Evolutionary conservation across 2,888 invertebrate genomes (phyloP).

Genomic region (Thereva unica): DNA sequence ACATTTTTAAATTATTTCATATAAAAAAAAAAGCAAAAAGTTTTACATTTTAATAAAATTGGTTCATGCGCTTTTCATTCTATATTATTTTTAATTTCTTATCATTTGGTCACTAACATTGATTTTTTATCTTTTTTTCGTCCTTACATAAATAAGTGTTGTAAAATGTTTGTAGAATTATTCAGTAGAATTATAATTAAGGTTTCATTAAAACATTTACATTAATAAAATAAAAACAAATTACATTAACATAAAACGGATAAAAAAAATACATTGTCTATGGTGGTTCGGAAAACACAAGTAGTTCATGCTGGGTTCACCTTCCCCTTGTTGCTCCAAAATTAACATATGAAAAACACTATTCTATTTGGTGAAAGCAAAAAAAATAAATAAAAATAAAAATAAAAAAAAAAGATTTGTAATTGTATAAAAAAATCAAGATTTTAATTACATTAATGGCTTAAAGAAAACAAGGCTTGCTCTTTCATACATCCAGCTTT

Average conservation of each 20-base stretch:
- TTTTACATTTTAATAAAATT: neutral
- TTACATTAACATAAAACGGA: too few species aligned
- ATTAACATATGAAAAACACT: neutral
- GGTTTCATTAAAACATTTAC: neutral
- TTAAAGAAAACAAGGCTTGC: too few species aligned
- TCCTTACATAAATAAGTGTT: neutral
- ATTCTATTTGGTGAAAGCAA: conserved; percentile 7
- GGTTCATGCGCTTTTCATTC: too few species aligned
- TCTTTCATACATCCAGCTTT: conserved; percentile 12
- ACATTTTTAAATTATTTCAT: too few species aligned
- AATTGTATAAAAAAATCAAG: too few species aligned
- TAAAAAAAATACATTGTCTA: conserved; percentile 10
- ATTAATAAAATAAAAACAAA: conserved; percentile 1
- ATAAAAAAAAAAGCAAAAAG: neutral
- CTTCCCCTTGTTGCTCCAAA: neutral
- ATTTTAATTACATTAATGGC: too few species aligned
- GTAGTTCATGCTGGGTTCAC: conserved; percentile 38
- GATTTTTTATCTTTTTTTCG: neutral
- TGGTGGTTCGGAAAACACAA: conserved; percentile 42
- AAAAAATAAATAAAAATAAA: too few species aligned
- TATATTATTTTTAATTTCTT: too few species aligned
- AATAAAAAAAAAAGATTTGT: conserved; percentile 14
- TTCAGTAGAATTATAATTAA: too few species aligned
- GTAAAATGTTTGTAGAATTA: neutral
- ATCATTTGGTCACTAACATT: conserved; percentile 25